These are phyloP conservation scores for Apis florea DNA, from an alignment of 1,140 invertebrate genomes.

Conservation along the genomic window DNA sequence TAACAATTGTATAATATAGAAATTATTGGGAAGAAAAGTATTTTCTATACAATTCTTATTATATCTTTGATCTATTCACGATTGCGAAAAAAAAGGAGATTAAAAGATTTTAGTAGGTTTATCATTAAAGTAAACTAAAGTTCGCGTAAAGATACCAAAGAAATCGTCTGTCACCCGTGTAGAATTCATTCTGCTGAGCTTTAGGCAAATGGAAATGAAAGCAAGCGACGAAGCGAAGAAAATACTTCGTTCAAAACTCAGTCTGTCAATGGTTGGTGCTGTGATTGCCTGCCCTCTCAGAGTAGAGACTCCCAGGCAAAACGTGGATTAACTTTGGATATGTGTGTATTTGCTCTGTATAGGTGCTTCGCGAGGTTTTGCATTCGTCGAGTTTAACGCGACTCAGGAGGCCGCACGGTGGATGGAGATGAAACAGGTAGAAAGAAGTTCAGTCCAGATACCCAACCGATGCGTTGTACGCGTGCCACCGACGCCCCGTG, in stretches of 20 bases:
- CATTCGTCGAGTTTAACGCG: constrained; percentile 97
- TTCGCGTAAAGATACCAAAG: constrained; percentile 34
- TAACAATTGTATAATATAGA: background rate
- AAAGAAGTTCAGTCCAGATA: constrained; percentile 79
- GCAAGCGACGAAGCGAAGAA: constrained; percentile 73
- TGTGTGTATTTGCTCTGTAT: constrained; percentile 84
- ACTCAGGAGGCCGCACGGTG: constrained; percentile 93
- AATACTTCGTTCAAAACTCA: constrained; percentile 75
- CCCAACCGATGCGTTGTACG: constrained; percentile 77
- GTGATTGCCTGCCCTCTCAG: constrained; percentile 81
- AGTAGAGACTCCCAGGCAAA: constrained; percentile 79
- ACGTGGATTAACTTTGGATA: constrained; percentile 81
- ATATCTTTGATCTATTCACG: background rate
- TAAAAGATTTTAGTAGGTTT: constrained; percentile 37
- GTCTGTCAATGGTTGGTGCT: constrained; percentile 80
- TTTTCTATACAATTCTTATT: constrained; percentile 1
- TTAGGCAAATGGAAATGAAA: constrained; percentile 71
- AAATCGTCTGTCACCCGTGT: constrained; percentile 43
- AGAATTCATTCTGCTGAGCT: constrained; percentile 63
- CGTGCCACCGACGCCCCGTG: constrained; percentile 79
- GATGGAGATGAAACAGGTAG: constrained; percentile 97
- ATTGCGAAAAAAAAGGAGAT: background rate
- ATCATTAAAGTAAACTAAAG: constrained; percentile 19
- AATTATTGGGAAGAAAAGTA: constrained; percentile 11
- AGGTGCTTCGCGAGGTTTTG: constrained; percentile 94